These are phyloP conservation scores for Cataglyphis cursor DNA, from an alignment of 2,888 invertebrate genomes.

Conservation along the genomic window DNA sequence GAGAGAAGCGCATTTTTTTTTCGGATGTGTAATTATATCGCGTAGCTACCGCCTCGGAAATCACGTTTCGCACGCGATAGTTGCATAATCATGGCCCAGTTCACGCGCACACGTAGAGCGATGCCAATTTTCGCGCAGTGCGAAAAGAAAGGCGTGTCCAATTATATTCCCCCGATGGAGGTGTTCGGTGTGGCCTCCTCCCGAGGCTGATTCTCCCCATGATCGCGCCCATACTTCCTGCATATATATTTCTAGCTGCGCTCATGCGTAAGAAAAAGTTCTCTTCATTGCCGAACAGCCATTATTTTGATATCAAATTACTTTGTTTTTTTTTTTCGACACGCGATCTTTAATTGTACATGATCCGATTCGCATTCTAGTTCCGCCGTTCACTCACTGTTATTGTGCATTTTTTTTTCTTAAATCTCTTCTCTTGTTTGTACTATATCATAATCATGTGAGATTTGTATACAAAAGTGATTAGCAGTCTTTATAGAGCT, in stretches of 20 bases:
- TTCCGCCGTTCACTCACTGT: not conserved
- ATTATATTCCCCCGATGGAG: slow-evolving; percentile 15
- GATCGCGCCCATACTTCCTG: not conserved
- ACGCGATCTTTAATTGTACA: not conserved
- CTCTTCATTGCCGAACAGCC: not conserved
- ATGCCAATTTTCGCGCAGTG: slow-evolving; percentile 55
- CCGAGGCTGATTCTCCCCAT: not conserved
- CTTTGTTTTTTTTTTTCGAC: not conserved
- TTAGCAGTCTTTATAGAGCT: not conserved
- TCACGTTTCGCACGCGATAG: slow-evolving; percentile 46
- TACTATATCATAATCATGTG: not conserved
- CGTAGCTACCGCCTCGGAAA: slow-evolving; percentile 17
- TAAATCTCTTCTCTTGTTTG: not conserved
- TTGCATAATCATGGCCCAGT: slow-evolving; percentile 69
- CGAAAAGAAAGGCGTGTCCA: slow-evolving; percentile 46
- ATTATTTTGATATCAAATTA: not conserved
- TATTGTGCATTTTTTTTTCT: not conserved
- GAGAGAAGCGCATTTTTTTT: slow-evolving; percentile 41
- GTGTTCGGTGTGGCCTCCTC: not conserved
- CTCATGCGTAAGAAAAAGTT: not conserved
- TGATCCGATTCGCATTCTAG: not conserved
- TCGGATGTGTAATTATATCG: slow-evolving; percentile 53
- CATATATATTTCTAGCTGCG: not conserved
- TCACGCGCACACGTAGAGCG: slow-evolving; percentile 32
- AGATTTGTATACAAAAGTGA: slow-evolving; percentile 7